Percentiles rank a stretch among this genome's conserved stretches.
phyloP scores from a whole-genome alignment of 2,797 vertebrate genomes.

The Phrynocephalus guinanensis region DNA sequence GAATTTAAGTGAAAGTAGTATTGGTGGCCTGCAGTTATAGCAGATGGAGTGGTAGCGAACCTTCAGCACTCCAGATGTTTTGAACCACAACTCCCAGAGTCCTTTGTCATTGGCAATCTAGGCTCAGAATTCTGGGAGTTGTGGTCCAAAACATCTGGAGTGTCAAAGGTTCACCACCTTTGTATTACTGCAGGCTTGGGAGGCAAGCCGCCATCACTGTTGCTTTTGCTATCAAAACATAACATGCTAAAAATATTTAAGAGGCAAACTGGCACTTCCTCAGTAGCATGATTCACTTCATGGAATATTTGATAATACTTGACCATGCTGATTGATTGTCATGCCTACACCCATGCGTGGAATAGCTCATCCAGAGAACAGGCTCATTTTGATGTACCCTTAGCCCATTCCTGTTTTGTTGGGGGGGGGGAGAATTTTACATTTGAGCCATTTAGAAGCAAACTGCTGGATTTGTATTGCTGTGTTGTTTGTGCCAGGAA shows the following conservation, averaged over 20 bases:
- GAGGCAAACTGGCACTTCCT: too few relatives aligned
- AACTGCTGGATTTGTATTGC: neutral
- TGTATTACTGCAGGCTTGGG: neutral
- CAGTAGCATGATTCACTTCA: neutral
- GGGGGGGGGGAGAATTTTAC: neutral
- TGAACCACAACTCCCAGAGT: too few relatives aligned
- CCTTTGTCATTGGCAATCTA: too few relatives aligned
- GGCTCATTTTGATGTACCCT: neutral
- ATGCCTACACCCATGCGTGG: neutral
- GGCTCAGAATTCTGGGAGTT: too few relatives aligned
- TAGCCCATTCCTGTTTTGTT: neutral
- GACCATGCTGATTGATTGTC: neutral
- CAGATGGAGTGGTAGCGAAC: neutral
- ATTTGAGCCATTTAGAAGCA: neutral
- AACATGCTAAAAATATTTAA: too few relatives aligned
- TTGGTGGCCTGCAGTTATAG: neutral
- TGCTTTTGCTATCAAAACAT: neutral
- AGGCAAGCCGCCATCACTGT: neutral
- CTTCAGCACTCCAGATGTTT: too few relatives aligned
- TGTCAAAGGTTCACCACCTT: too few relatives aligned
- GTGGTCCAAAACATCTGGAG: too few relatives aligned
- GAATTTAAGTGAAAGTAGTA: too few relatives aligned
- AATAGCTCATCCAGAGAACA: neutral
- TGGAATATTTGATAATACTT: neutral
- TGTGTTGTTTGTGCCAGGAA: conserved; percentile 19